These are phyloP conservation scores for Catharus minimus DNA, from an alignment of 2,113 vertebrate genomes.

Conservation along the genomic window DNA sequence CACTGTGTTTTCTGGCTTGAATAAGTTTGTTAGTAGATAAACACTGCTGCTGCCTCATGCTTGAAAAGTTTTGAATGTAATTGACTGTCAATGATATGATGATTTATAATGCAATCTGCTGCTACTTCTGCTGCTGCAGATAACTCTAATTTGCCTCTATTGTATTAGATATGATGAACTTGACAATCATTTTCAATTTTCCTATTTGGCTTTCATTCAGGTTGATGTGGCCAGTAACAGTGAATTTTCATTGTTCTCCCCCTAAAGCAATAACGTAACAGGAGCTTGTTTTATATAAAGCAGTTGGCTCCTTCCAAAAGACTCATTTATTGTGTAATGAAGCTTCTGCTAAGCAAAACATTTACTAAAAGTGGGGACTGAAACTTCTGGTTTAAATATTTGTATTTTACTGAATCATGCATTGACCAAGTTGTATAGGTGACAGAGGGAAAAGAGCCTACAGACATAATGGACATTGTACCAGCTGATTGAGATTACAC, in stretches of 20 bases:
- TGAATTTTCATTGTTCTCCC: constrained; percentile 42
- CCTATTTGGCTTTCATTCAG: constrained; percentile 67
- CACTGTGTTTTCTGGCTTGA: constrained; percentile 55
- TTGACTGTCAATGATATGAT: constrained; percentile 81
- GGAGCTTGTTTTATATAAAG: constrained; percentile 29
- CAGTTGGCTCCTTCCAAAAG: constrained; percentile 41
- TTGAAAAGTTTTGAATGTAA: constrained; percentile 78
- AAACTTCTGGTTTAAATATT: constrained; percentile 10
- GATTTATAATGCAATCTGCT: constrained; percentile 81
- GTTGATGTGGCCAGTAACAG: constrained; percentile 62
- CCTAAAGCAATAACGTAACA: constrained; percentile 33
- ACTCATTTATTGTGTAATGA: constrained; percentile 45
- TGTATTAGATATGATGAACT: constrained; percentile 73
- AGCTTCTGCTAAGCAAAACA: constrained; percentile 47
- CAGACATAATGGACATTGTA: not conserved
- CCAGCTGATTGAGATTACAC: not conserved
- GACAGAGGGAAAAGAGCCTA: not conserved
- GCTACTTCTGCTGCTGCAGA: constrained; percentile 68
- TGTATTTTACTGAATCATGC: not conserved
- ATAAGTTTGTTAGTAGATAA: constrained; percentile 72
- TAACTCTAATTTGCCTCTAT: constrained; percentile 77
- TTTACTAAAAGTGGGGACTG: not conserved
- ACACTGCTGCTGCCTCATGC: constrained; percentile 64
- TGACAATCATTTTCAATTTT: constrained; percentile 73
- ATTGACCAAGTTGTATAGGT: not conserved